phyloP scores from a whole-genome alignment of 1,140 invertebrate genomes.

The Rhopalosiphum maidis region DNA sequence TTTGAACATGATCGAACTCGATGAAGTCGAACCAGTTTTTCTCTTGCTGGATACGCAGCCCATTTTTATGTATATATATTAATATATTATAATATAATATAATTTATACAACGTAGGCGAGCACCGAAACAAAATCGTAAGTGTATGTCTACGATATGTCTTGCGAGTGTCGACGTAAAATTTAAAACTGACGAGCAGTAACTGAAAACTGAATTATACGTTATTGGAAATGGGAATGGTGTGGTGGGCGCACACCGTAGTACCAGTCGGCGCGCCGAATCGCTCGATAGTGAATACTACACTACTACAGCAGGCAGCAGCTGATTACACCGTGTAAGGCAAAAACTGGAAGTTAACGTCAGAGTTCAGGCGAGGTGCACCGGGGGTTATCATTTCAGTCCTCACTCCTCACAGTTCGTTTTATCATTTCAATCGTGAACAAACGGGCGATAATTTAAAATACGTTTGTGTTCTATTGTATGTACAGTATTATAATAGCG shows the following conservation, averaged over 20 bases:
- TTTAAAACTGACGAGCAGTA: background rate
- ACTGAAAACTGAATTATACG: background rate
- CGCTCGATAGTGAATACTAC: background rate
- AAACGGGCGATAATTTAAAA: background rate
- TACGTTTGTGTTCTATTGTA: background rate
- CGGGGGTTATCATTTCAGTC: background rate
- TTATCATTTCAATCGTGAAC: background rate
- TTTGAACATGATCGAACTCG: slow-evolving; percentile 3
- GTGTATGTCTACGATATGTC: background rate
- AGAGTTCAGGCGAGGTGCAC: background rate
- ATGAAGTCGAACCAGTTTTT: background rate
- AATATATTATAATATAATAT: background rate
- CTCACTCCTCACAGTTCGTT: background rate
- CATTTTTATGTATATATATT: background rate
- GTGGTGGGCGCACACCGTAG: background rate
- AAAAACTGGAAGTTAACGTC: background rate
- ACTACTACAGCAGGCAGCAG: background rate
- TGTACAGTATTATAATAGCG: background rate
- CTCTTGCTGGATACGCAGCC: slow-evolving; percentile 35
- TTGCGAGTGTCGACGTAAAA: background rate
- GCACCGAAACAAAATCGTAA: too few relatives aligned
- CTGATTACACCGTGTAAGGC: background rate
- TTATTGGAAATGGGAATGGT: background rate
- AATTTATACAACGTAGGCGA: background rate
- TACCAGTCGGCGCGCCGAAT: background rate